Evolutionary conservation across 2,113 vertebrate genomes (phyloP), one percentile per base, ranked within the genome.

Genomic region (Gymnarchus niloticus): DNA sequence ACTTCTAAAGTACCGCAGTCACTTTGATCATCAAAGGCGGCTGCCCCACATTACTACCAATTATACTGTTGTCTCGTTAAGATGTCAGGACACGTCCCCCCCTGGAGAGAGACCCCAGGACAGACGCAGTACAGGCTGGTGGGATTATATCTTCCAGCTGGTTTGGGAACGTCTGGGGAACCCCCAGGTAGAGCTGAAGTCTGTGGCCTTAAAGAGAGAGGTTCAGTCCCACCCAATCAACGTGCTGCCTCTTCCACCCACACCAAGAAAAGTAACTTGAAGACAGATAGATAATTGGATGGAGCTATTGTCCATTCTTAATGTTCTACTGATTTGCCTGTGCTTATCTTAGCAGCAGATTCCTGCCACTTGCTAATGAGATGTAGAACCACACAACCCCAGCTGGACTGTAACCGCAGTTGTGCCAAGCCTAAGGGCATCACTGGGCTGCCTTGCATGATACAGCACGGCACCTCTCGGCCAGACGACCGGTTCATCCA

Each of bases 131-230:
- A 73, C 1, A 2, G 65, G 5, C 65, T 41, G 65, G 14, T 73
- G 65, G 12, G 14, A 14, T 73, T 73, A 73, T 73, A 73, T 28
- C 65, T 73, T 73, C 65, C 65, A 73, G 65, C 65, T 73, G 65
- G 33, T 33, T 73, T 73, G 65, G 65, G 65, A 73, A 73, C 41
- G 65, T 33, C 65, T 73, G 65, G 65, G 37, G 65, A 73, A 28
- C 65, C 65, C 65, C 65, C 65, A 73, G 65, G 41, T 37, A 33
- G 65, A 37, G 17, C 33, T 41, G 41, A 33, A 73, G 41, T 41
- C 33, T 73, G 65, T 19, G 65, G 65, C 14, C 65, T 41, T n/a
- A n/a, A n/a, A n/a, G n/a, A n/a, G n/a, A n/a, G n/a, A n/a, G n/a
- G n/a, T n/a, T n/a, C n/a, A 33, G 33, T 41, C 5, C 41, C 41